Evolutionary conservation across 1,140 invertebrate species (phyloP).

Genomic region (Drosophila teissieri): DNA sequence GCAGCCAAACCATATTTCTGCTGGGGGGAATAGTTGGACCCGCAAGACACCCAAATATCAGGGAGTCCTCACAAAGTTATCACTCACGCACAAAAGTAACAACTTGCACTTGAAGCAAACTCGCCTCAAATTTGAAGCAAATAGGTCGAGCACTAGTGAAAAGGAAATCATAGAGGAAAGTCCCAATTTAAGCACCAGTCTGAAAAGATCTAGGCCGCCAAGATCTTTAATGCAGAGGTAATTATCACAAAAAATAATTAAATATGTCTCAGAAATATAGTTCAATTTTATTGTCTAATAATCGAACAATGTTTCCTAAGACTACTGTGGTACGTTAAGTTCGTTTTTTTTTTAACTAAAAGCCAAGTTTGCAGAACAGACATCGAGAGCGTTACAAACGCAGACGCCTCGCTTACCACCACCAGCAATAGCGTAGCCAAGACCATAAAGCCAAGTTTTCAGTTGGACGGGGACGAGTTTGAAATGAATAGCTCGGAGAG

Average conservation of each 20-base stretch:
- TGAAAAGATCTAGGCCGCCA: slow-evolving; percentile 45
- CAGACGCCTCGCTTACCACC: slow-evolving; percentile 1
- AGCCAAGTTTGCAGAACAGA: slow-evolving; percentile 61
- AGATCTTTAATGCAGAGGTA: slow-evolving; percentile 63
- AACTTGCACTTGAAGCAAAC: slow-evolving; percentile 58
- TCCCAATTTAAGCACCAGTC: slow-evolving; percentile 50
- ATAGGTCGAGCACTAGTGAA: slow-evolving; percentile 25
- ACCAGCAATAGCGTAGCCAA: slow-evolving; percentile 13
- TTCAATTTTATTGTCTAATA: background rate
- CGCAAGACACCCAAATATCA: slow-evolving; percentile 43
- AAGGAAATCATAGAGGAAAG: slow-evolving; percentile 69
- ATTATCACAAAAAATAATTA: background rate
- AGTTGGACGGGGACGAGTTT: slow-evolving; percentile 44
- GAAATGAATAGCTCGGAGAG: background rate
- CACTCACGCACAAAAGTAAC: slow-evolving; percentile 43
- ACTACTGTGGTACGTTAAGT: background rate
- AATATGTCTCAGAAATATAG: background rate
- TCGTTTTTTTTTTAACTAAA: slow-evolving; percentile 13
- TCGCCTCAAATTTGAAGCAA: slow-evolving; percentile 50
- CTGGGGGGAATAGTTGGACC: slow-evolving; percentile 18
- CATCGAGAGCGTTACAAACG: slow-evolving; percentile 43
- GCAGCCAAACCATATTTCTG: slow-evolving; percentile 25
- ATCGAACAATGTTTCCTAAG: background rate
- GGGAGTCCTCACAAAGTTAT: slow-evolving; percentile 48
- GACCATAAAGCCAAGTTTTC: slow-evolving; percentile 38